Conservation (phyloP, 1,140 invertebrate species). For the Aphidius ervi region DNA sequence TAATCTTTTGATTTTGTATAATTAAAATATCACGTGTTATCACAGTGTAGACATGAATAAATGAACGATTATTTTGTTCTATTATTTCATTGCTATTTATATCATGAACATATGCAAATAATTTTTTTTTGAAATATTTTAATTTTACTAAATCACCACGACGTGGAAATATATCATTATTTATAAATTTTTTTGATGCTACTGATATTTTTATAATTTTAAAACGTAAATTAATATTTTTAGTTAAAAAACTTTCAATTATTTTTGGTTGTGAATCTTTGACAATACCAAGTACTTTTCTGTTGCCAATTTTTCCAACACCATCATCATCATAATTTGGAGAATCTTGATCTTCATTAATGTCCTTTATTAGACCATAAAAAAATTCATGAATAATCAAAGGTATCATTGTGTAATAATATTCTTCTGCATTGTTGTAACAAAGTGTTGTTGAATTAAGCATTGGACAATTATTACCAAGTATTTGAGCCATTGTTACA, state of each 20-base stretch:
- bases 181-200: no score
- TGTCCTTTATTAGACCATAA: background rate
- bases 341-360: slow-evolving; percentile 33
- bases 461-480: background rate
- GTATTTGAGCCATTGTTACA: background rate
- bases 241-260: no score
- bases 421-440: background rate
- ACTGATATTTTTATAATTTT: no score
- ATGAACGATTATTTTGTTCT: no score
- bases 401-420: background rate
- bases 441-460: background rate
- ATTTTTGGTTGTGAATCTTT: no score
- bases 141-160: background rate
- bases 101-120: background rate
- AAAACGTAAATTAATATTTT: no score
- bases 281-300: background rate
- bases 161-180: no score
- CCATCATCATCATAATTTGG: background rate
- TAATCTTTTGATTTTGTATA: no score
- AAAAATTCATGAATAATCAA: slow-evolving; percentile 1
- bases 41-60: no score
- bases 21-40: no score
- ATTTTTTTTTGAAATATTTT: background rate
- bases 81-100: background rate
- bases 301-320: no score